Evolutionary conservation across 2,113 vertebrate species (phyloP), one percentile per base, ranked within the genome.

Genomic region (Shinisaurus crocodilurus): DNA sequence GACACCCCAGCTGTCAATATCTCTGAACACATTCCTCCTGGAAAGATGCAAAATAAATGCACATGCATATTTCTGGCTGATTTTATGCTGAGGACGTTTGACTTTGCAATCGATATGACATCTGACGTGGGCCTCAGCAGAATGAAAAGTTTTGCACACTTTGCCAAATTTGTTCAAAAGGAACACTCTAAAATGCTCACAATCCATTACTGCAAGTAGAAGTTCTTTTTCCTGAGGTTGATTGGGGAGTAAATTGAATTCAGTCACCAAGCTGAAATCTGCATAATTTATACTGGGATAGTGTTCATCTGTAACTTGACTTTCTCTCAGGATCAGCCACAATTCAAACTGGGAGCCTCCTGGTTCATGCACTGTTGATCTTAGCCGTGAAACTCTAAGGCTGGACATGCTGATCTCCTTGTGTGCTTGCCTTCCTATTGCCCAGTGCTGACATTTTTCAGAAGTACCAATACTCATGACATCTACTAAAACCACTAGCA

Each of bases 31-130:
- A 43, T 5, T 27, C n/a, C 54, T 76, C 60, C 40, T 54, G 7
- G 86, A 87, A 87, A 87, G 54, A 87, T 32, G 54, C 54, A 77
- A 87, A 87, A 23, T 76, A 60, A 85, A 85, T 67, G 43, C 54
- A 43, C 48, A 76, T 9, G 9, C 7, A 16, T 60, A 60, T 57
- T 60, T 87, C 37, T 50, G 54, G 20, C 37, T 76, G 48, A 77
- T 63, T 87, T 87, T 85, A 20, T 85, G 43, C 45, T 67, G 65
- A 67, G 82, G 43, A 34, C 37, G n/a, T 85, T 85, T 90, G 57
- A 77, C 69, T 85, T 85, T n/a, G 82, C 57, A 85, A 75, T 90
- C 88, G 77, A 85, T 85, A 60, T 63, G 34, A 45, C 40, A 77
- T 83, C 29, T 50, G 72, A 48, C 50, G 13, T 48, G 34, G 45